Evolutionary conservation across 92 coral and sea anemone species (phyloP), one percentile per base, ranked within the genome.

Genomic region (Zoanthus sansibaricus): DNA sequence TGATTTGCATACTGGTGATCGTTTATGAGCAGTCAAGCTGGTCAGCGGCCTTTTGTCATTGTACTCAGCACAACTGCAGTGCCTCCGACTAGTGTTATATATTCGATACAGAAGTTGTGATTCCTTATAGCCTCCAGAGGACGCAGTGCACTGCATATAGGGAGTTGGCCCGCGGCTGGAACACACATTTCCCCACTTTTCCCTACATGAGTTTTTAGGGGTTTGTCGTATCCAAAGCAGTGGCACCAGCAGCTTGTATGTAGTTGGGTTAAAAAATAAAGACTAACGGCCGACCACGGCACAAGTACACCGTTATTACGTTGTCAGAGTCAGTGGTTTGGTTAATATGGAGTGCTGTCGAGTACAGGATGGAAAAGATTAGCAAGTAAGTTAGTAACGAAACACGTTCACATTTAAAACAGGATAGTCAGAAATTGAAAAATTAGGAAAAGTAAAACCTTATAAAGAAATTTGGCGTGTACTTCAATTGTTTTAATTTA

Each of bases 241-340:
- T 70, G 62, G 75, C 75, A n/a, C 75, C 75, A 70, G 75, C 25
- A 20, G 75, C 11, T 70, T 70, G 75, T 70, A 70, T 46, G 75
- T 70, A 46, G 75, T 70, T 70, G 75, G 16, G 75, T 70, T 70
- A 30, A 70, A 20, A 30, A 70, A 70, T 70, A 20, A 70, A 70
- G 75, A 70, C 45, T 70, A 70, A 46, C 75, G 75, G 75, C 25
- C 25, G 25, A 25, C 25, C 25, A 25, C 25, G 25, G 25, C 25
- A 25, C 25, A 25, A 25, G 25, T 46, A 44, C 45, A 70, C 75
- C 75, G 16, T 16, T 56, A 10, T n/a, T n/a, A n/a, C n/a, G n/a
- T n/a, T n/a, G n/a, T n/a, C n/a, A n/a, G n/a, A n/a, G n/a, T n/a
- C n/a, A n/a, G n/a, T n/a, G n/a, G n/a, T n/a, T n/a, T n/a, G n/a